Percentiles rank a stretch among this genome's conserved stretches.
Evolutionary conservation across 2,113 vertebrate genomes (phyloP).

Genomic region (Callorhinus ursinus): DNA sequence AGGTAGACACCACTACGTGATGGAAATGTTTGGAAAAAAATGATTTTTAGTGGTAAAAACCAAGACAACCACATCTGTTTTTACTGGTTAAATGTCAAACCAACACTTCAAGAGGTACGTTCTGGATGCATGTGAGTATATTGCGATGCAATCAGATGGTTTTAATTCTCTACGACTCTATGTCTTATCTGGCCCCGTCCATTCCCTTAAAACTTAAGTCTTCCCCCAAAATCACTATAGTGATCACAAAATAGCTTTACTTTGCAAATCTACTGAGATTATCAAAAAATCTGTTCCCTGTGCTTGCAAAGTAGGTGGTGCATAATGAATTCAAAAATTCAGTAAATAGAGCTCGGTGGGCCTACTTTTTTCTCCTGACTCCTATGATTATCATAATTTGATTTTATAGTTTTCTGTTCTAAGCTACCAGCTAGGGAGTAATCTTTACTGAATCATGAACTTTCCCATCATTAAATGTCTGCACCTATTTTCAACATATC

Average conservation of each 20-base stretch:
- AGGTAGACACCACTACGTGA: slow-evolving; percentile 22
- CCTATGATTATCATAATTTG: slow-evolving; percentile 85
- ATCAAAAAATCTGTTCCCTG: slow-evolving; percentile 75
- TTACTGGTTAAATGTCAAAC: slow-evolving; percentile 20
- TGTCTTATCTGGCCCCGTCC: not conserved
- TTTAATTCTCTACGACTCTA: not conserved
- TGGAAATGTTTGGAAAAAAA: slow-evolving; percentile 55
- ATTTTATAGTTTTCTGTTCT: slow-evolving; percentile 86
- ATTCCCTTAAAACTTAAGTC: not conserved
- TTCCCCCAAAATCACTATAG: slow-evolving; percentile 60
- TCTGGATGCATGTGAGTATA: not conserved
- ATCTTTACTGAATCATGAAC: slow-evolving; percentile 86
- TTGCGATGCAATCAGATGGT: not conserved
- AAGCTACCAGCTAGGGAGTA: slow-evolving; percentile 79
- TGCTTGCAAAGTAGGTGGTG: slow-evolving; percentile 74
- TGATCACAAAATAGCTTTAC: slow-evolving; percentile 77
- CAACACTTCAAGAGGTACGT: not conserved
- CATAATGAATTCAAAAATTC: slow-evolving; percentile 83
- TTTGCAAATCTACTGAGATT: slow-evolving; percentile 80
- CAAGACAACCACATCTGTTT: slow-evolving; percentile 34
- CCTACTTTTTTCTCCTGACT: slow-evolving; percentile 80
- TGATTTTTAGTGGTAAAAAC: slow-evolving; percentile 48
- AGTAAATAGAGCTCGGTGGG: slow-evolving; percentile 78
- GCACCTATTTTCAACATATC: slow-evolving; percentile 83
- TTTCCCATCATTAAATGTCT: slow-evolving; percentile 85